A percentile compares a stretch with the other conserved stretches of the same genome.
Evolutionary conservation across 2,113 vertebrate genomes (phyloP).

Genomic region (Eubucco bourcierii): DNA sequence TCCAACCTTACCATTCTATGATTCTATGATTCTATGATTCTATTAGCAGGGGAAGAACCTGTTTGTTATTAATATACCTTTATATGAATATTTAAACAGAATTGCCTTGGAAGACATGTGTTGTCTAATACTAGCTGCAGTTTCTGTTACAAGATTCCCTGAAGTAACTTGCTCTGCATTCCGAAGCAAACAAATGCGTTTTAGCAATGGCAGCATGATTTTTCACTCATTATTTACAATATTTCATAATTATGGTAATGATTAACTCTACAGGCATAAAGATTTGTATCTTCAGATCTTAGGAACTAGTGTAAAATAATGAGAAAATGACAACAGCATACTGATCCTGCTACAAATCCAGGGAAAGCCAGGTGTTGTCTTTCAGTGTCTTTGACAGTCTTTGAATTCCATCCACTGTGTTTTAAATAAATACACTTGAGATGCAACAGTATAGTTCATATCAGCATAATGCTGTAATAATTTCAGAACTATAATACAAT

Average conservation of each 20-base stretch:
- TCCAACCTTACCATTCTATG: too few species aligned
- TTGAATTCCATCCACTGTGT: background rate
- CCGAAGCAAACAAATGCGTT: background rate
- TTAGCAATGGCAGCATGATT: background rate
- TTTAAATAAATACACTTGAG: background rate
- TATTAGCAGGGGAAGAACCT: background rate
- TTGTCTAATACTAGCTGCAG: background rate
- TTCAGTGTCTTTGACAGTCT: slow-evolving; percentile 15
- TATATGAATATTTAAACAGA: background rate
- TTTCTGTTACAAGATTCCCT: background rate
- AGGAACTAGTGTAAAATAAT: background rate
- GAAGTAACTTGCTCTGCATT: background rate
- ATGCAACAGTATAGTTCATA: background rate
- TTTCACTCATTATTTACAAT: background rate
- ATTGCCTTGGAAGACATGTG: background rate
- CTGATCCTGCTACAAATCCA: background rate
- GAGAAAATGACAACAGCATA: background rate
- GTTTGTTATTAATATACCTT: background rate
- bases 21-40: too few species aligned
- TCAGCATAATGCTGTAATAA: background rate
- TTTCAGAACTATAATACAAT: slow-evolving; percentile 16
- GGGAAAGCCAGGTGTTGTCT: background rate
- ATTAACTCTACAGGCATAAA: background rate
- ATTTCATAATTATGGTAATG: background rate
- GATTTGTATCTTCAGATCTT: background rate